Conservation (phyloP, 2,888 invertebrate species). For the Ditylenchus weischeri region DNA sequence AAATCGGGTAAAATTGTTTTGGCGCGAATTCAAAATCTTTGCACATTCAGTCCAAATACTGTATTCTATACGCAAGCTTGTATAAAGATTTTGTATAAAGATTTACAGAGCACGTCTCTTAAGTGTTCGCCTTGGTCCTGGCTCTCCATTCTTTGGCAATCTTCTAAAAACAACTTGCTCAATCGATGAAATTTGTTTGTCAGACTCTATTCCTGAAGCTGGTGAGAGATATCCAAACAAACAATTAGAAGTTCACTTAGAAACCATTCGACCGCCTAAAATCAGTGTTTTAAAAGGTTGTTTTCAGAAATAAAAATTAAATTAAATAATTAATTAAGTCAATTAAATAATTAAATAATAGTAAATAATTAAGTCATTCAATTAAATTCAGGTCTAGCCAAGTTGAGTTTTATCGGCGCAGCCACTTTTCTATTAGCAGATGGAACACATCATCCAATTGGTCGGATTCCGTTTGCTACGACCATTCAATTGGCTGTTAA, state of each 20-base stretch:
- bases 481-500: constrained; percentile 22
- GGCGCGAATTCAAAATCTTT: too few species aligned
- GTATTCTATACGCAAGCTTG: too few species aligned
- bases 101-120: constrained; percentile 34
- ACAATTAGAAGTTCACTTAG: constrained; percentile 35
- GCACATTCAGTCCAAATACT: too few species aligned
- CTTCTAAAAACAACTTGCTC: constrained; percentile 36
- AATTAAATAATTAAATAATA: too few species aligned
- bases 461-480: constrained; percentile 36
- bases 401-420: constrained; percentile 27
- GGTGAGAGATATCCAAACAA: constrained; percentile 40
- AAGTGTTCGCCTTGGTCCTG: constrained; percentile 25
- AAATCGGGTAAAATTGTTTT: too few species aligned
- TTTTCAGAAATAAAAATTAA: constrained; percentile 9
- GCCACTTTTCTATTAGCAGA: constrained; percentile 40
- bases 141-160: constrained; percentile 41
- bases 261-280: constrained; percentile 29
- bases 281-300: constrained; percentile 30
- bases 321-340: too few species aligned
- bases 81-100: too few species aligned
- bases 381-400: constrained; percentile 29
- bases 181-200: constrained; percentile 38
- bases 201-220: constrained; percentile 39
- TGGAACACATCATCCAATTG: constrained; percentile 29
- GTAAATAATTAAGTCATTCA: too few species aligned